phyloP scores from a whole-genome alignment of 2,113 vertebrate genomes.

The Ondatra zibethicus region DNA sequence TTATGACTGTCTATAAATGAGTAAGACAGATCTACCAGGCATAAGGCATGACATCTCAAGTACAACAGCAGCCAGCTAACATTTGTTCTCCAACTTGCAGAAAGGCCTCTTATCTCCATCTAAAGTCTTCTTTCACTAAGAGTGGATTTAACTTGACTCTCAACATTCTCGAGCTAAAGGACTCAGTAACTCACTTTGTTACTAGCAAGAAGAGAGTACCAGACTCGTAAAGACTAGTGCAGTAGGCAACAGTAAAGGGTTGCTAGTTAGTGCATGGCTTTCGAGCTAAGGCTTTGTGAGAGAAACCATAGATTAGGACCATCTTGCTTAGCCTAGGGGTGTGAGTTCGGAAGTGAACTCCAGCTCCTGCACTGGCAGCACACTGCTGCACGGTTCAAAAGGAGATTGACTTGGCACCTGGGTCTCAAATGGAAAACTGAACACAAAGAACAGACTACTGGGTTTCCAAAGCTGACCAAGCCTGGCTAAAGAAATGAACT shows the following conservation, averaged over 20 bases:
- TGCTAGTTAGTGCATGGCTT: neutral
- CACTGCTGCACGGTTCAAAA: neutral
- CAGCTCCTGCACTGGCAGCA: neutral
- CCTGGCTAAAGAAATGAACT: neutral
- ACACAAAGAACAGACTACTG: neutral
- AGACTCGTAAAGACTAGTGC: neutral
- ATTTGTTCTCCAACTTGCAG: neutral
- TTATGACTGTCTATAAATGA: neutral
- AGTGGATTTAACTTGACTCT: neutral
- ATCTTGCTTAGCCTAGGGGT: neutral
- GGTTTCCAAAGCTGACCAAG: neutral
- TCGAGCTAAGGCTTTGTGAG: neutral
- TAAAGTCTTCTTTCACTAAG: neutral
- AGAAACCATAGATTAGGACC: neutral
- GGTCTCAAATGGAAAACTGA: conserved; percentile 21
- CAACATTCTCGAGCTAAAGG: neutral
- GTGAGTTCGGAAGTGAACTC: neutral
- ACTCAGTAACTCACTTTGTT: neutral
- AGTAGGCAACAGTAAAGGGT: neutral
- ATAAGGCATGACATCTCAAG: neutral
- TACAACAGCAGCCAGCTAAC: neutral
- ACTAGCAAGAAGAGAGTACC: neutral
- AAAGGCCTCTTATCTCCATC: neutral
- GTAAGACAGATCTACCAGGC: neutral
- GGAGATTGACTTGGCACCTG: conserved; percentile 11